Base-by-base conservation (phyloP, 2,113 vertebrate species). In the Ailurus styani region DNA sequence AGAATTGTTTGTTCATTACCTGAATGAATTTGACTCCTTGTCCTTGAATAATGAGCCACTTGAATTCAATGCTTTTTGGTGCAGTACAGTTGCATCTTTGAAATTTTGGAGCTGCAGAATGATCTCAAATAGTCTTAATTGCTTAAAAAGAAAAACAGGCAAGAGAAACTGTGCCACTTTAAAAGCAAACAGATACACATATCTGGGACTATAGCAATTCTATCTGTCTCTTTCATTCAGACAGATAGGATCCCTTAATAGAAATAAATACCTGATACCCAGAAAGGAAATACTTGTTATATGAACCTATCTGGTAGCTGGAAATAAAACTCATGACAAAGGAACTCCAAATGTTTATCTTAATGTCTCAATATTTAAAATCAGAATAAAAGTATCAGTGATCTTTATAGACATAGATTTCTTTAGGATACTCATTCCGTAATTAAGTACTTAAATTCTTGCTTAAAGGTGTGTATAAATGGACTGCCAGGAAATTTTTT, bases 91-190 rank as follows among this genome's bases (percentile, higher is more conserved):
- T 78, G 34, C 31, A 64, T 79, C 40, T 93, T 94, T 79, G 93
- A 95, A 87, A 75, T 77, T 96, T 95, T 88, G 93, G 81, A 75
- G 85, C 87, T 87, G 13, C 27, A 77, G 75, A 55, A 83, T 87
- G 54, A 83, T 77, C 62, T 93, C 5, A 47, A 87, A 85, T 66
- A 50, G 34, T 87, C 31, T 83, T 79, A 88, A 85, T 21, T 96
- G 60, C 57, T 85, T 73, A 75, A 47, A n/a, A 68, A 64, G 66
- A 70, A 82, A 85, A 70, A 55, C 13, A 87, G 50, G 27, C 47
- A 34, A 17, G 62, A 95, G 68, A 94, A 96, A 72, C n/a, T 20
- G 37, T 55, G 31, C 52, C 57, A 60, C 54, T 94, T 89, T 75
- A 73, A 90, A 47, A 54, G 60, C 54, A 87, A 70, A 78, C 37